These are phyloP conservation scores for Amblyjoppa fuscipennis DNA, from an alignment of 2,888 invertebrate species.

Conservation along the genomic window DNA sequence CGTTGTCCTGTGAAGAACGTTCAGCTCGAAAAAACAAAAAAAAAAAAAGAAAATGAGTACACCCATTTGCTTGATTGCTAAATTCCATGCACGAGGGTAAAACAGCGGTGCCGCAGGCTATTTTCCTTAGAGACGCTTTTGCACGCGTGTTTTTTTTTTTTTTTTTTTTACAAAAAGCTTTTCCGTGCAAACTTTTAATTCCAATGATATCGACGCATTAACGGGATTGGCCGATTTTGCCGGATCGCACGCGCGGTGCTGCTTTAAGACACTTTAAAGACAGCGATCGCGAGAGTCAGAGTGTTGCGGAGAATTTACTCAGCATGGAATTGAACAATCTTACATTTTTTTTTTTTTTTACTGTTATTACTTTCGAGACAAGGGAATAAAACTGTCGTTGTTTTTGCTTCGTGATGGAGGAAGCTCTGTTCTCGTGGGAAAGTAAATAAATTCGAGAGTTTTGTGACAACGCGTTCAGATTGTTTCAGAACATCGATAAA, in stretches of 20 bases:
- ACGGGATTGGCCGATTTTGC: background rate
- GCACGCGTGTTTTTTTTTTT: background rate
- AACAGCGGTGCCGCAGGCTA: slow-evolving; percentile 4
- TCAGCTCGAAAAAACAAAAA: background rate
- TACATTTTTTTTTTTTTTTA: too few relatives aligned
- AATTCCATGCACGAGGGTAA: slow-evolving; percentile 24
- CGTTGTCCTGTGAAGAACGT: background rate
- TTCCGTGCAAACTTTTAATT: background rate
- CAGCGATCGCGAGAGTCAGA: too few relatives aligned
- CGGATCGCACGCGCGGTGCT: background rate
- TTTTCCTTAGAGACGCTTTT: background rate
- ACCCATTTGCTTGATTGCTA: slow-evolving; percentile 51
- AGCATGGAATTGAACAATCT: too few relatives aligned
- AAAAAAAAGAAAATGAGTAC: slow-evolving; percentile 5
- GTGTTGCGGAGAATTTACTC: too few relatives aligned
- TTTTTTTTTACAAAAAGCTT: background rate
- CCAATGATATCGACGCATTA: background rate
- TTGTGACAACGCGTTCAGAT: too few relatives aligned
- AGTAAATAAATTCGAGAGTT: too few relatives aligned
- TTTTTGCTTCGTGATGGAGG: too few relatives aligned
- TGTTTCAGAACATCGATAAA: too few relatives aligned
- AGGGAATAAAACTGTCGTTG: too few relatives aligned
- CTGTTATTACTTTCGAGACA: too few relatives aligned
- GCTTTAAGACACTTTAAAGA: background rate
- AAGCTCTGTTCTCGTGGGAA: too few relatives aligned